These are phyloP conservation scores for Rhysida immarginata DNA, from an alignment of 1,140 invertebrate species.

Conservation along the genomic window DNA sequence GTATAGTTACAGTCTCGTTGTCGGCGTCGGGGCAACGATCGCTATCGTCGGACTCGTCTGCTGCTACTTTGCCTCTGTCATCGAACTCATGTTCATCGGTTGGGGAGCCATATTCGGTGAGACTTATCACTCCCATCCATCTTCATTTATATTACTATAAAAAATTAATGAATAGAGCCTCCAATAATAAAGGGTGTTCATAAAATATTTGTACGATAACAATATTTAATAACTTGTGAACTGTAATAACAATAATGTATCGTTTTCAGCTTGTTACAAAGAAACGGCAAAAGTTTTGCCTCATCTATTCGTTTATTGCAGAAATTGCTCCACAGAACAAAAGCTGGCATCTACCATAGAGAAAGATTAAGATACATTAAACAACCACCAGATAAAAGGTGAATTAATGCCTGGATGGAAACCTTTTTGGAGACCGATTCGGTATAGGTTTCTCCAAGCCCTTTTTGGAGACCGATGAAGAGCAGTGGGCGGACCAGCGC, in stretches of 20 bases:
- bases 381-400: no score
- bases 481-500: no score
- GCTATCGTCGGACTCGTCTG: conserved; percentile 49
- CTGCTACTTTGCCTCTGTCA: conserved; percentile 49
- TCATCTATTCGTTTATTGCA: neutral
- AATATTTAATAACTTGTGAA: neutral
- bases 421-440: no score
- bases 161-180: no score
- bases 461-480: no score
- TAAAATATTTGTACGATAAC: neutral
- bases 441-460: no score
- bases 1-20: conserved; percentile 53
- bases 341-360: no score
- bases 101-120: conserved; percentile 50
- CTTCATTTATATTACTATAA: no score
- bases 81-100: conserved; percentile 52
- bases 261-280: neutral
- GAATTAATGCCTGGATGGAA: no score
- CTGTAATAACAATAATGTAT: neutral
- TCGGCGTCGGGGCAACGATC: conserved; percentile 53
- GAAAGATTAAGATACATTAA: no score
- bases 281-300: neutral
- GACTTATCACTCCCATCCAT: no score
- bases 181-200: conserved; percentile 13
- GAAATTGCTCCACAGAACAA: no score